Conservation (phyloP, 2,888 invertebrate species). For the Drosophila borborema region DNA sequence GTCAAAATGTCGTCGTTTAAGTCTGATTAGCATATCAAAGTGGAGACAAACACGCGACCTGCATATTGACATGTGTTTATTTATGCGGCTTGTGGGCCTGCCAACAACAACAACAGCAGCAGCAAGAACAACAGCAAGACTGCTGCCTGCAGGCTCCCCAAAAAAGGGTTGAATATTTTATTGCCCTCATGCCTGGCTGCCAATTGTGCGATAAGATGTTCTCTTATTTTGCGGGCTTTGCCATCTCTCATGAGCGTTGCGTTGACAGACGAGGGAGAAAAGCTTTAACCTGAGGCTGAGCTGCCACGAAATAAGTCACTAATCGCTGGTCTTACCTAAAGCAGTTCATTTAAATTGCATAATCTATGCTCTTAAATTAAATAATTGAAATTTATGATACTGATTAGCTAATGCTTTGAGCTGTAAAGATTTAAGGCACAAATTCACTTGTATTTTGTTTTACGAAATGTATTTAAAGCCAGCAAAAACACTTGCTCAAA, state of each 20-base stretch:
- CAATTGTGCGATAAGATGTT: conserved; percentile 64
- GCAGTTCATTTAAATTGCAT: conserved; percentile 3
- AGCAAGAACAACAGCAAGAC: not conserved
- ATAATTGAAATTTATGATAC: not conserved
- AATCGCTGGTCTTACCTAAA: not conserved
- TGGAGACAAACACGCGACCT: conserved; percentile 61
- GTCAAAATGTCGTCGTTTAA: conserved; percentile 77
- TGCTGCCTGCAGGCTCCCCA: conserved; percentile 3
- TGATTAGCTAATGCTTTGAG: not conserved
- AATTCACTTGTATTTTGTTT: not conserved
- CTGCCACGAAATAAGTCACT: conserved; percentile 4
- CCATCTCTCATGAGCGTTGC: no score
- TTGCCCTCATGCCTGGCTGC: conserved; percentile 58
- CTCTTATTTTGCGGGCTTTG: not conserved
- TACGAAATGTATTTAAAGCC: no score
- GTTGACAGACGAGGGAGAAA: not conserved
- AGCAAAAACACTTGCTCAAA: not conserved
- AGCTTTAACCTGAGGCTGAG: not conserved
- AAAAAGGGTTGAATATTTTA: conserved; percentile 73
- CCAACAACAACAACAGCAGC: conserved; percentile 8
- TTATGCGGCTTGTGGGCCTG: conserved; percentile 52
- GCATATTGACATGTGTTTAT: conserved; percentile 77
- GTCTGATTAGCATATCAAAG: conserved; percentile 79
- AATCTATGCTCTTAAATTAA: conserved; percentile 2
- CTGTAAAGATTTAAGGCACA: not conserved